A percentile compares a stretch with the other conserved stretches of the same genome.
These are phyloP conservation scores for Calypte anna DNA, from an alignment of 2,113 vertebrate genomes.

Conservation along the genomic window DNA sequence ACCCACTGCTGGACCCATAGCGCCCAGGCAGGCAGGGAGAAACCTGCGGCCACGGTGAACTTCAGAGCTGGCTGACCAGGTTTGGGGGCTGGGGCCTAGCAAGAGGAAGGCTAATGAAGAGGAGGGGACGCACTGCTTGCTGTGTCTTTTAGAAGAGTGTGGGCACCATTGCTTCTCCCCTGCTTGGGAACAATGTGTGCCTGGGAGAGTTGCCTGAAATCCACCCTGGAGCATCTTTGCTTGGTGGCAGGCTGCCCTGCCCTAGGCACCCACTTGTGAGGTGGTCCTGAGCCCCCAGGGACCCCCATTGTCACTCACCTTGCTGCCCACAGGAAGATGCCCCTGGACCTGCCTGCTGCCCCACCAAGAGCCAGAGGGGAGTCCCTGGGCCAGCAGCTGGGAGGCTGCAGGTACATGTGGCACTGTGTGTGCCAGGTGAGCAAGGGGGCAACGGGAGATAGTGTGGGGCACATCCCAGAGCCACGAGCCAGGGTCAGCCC, in stretches of 20 bases:
- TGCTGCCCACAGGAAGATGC: neutral
- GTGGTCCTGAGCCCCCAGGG: neutral
- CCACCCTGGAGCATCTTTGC: constrained; percentile 16
- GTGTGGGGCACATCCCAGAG: neutral
- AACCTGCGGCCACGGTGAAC: neutral
- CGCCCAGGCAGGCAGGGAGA: neutral
- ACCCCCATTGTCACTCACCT: neutral
- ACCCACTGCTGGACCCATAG: neutral
- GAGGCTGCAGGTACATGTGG: neutral
- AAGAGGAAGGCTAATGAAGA: neutral
- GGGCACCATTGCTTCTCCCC: constrained; percentile 27
- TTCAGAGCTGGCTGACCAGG: neutral
- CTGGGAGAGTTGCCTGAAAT: constrained; percentile 53
- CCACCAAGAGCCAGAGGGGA: neutral
- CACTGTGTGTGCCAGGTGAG: accelerated
- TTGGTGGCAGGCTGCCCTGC: neutral
- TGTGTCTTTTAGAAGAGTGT: constrained; percentile 56
- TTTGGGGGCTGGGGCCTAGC: neutral
- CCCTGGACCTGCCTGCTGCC: neutral
- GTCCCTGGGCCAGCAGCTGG: neutral
- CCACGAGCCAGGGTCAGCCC: neutral
- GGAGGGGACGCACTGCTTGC: constrained; percentile 9
- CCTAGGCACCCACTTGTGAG: neutral
- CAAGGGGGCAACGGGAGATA: neutral
- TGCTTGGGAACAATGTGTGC: constrained; percentile 25